Base-by-base conservation (phyloP, 2,888 invertebrate genomes). In the Liopterus haemorrhoidalis region DNA sequence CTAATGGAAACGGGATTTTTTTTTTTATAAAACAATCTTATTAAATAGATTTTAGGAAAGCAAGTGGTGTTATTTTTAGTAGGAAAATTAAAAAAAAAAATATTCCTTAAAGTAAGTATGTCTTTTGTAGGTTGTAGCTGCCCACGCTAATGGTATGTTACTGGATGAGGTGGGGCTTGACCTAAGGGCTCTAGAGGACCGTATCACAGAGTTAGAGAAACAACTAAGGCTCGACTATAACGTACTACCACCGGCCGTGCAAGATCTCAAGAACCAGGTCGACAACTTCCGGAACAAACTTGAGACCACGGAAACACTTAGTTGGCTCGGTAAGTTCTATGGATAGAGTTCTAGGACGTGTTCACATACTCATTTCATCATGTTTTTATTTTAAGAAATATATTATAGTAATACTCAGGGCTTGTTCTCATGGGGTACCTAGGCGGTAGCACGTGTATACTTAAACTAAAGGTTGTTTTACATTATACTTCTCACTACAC, bases 281-380 rank as follows among this genome's bases (percentile, higher is more conserved):
- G 74, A 76, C 54, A 70, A 68, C 28, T 75, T 79, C 59, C 68
- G 74, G 56, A 70, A 72, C 56, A 77, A 76, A 59, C 66, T 79
- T 53, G 78, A 79, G 59, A 77, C 75, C 16, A 73, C 75, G 42
- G 77, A 78, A 59, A 74, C 74, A 59, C 71, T 78, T 55, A 76
- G 75, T 63, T 78, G 78, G 78, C 67, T 78, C 52, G 77, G 79
- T 78, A 61, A 70, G 71, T 58, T 30, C n/a, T n/a, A n/a, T n/a
- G n/a, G n/a, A n/a, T n/a, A n/a, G n/a, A n/a, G n/a, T n/a, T n/a
- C n/a, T n/a, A n/a, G n/a, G n/a, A n/a, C n/a, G n/a, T n/a, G n/a
- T n/a, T n/a, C n/a, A n/a, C n/a, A n/a, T n/a, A n/a, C n/a, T n/a
- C n/a, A n/a, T n/a, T n/a, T n/a, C n/a, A n/a, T n/a, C n/a, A n/a